Base-by-base conservation (phyloP, 92 coral and sea anemone species). In the Micromussa lordhowensis region DNA sequence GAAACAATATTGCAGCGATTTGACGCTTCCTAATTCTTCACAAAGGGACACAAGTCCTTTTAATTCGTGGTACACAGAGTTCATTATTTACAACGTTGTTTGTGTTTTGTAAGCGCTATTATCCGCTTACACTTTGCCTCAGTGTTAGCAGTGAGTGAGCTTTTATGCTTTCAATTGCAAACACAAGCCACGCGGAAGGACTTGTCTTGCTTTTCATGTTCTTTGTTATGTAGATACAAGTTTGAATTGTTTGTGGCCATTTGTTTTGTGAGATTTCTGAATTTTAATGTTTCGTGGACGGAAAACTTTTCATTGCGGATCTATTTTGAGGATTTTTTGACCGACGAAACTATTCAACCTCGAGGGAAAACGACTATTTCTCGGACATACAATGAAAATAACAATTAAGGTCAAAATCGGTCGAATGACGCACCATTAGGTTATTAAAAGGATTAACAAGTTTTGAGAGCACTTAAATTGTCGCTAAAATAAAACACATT, bases 181-280 rank as follows among this genome's bases (percentile, higher is more conserved):
- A 77, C 89, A 86, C 75, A 61, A n/a, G 82, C 77, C 89, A 86
- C 89, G 89, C 83, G 89, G 89, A 86, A 19, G 35, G 34, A 66
- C 57, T 66, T 77, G 51, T 29, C 36, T 34, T 31, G 16, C 5
- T 63, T 77, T 31, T 61, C 63, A 1, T 1, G 6, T 3, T 66
- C 13, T 77, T 86, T 86, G 89, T 86, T 26, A 86, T 86, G 89
- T 69, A 84, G 83, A 86, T 77, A 21, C 11, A 7, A 18, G 17
- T n/a, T 28, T 21, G 12, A 75, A 30, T 71, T 51, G 79, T 83
- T 70, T 72, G 4, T 3, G 8, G 49, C 7, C 29, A 73, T 32
- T 71, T 83, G n/a, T 69, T 70, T 70, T 21, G 87, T 72, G 0
- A 1, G 53, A 48, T 70, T 76, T 76, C 35, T 36, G 83, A 77